These are phyloP conservation scores for Atlantisia rogersi DNA, from an alignment of 2,113 vertebrate genomes.

Conservation along the genomic window DNA sequence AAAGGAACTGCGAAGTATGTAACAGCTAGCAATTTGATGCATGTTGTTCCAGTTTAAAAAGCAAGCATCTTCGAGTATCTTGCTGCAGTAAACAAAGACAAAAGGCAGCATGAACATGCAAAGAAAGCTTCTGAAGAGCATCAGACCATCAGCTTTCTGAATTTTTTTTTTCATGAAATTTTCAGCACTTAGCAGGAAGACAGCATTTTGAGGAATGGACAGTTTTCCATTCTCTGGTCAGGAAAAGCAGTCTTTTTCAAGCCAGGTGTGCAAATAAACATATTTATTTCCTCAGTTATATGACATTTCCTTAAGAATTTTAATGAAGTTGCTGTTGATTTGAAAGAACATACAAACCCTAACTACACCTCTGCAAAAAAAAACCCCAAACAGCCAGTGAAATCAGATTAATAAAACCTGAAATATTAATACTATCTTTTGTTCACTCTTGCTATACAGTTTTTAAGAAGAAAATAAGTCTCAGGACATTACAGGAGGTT, in stretches of 20 bases:
- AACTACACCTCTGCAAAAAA: fast-evolving
- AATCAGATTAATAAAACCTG: neutral
- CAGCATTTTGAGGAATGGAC: neutral
- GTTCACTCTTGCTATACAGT: neutral
- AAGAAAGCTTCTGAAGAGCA: neutral
- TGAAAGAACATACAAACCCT: neutral
- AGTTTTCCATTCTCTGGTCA: neutral
- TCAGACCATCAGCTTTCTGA: neutral
- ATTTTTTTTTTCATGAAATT: neutral
- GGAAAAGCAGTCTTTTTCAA: neutral
- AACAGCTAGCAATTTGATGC: neutral
- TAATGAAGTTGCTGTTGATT: neutral
- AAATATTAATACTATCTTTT: neutral
- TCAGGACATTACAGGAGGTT: neutral
- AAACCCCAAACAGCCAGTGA: neutral
- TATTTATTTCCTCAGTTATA: neutral
- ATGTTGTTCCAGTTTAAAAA: neutral
- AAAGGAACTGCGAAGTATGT: neutral
- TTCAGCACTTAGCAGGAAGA: neutral
- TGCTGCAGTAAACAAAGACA: neutral
- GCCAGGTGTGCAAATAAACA: neutral
- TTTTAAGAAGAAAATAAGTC: neutral
- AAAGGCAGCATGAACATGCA: neutral
- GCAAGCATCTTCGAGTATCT: neutral
- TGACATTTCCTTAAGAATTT: neutral